phyloP scores from a whole-genome alignment of 2,888 invertebrate species.

The Smittia sp. region DNA sequence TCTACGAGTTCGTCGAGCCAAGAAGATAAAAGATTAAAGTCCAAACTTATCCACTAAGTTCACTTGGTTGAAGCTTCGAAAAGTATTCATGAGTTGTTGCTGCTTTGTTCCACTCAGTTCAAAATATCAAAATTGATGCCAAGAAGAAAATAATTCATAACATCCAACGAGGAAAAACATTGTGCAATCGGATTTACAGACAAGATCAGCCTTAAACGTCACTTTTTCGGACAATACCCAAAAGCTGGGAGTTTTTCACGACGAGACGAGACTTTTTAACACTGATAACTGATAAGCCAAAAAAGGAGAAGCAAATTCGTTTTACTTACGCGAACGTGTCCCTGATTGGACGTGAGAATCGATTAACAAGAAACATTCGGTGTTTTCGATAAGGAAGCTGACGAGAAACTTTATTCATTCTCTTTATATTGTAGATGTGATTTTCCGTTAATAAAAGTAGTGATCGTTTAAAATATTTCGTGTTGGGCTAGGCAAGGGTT shows the following conservation, averaged over 20 bases:
- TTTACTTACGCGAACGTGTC: neutral
- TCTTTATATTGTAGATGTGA: conserved; percentile 19
- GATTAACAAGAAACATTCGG: neutral
- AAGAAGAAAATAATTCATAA: neutral
- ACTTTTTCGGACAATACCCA: conserved; percentile 18
- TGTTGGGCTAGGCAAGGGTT: too few species aligned
- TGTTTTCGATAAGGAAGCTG: neutral
- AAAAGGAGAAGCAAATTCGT: neutral
- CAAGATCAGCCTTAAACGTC: conserved; percentile 38
- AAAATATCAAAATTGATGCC: conserved; percentile 23
- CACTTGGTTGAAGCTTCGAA: too few species aligned
- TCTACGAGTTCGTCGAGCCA: too few species aligned
- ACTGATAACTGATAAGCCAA: neutral
- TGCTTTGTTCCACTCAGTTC: too few species aligned
- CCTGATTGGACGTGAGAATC: neutral
- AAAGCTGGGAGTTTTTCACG: neutral
- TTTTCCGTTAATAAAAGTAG: conserved; percentile 5
- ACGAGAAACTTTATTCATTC: neutral
- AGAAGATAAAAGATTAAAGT: too few species aligned
- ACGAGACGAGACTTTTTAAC: neutral
- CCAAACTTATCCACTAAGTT: too few species aligned
- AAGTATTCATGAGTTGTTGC: too few species aligned
- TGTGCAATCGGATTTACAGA: conserved; percentile 36
- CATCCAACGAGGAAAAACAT: neutral
- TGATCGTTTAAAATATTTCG: neutral